Conservation (phyloP, 2,113 vertebrate genomes). For the Crocuta crocuta region DNA sequence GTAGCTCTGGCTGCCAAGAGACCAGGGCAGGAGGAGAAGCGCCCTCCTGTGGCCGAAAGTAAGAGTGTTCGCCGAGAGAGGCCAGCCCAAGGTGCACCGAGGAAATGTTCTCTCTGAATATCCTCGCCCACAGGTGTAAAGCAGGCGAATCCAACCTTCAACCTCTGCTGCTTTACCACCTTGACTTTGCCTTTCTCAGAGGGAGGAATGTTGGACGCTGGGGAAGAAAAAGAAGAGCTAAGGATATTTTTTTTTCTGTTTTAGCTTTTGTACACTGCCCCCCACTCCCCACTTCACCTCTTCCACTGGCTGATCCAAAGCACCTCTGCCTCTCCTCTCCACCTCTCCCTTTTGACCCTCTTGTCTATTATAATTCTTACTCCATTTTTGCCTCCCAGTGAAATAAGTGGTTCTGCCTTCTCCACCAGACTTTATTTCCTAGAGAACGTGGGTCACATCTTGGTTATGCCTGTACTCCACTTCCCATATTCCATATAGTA, state of each 20-base stretch:
- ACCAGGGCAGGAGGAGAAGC: not conserved
- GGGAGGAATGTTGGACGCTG: not conserved
- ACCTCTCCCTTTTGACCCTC: not conserved
- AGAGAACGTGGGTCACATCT: not conserved
- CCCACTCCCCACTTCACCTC: rapidly evolving
- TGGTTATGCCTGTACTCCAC: not conserved
- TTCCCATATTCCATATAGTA: not conserved
- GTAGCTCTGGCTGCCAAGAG: rapidly evolving
- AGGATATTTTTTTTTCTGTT: not conserved
- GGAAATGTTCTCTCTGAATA: not conserved
- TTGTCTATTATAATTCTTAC: not conserved
- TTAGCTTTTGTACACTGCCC: too few species aligned
- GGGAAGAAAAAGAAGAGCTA: not conserved
- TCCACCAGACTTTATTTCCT: not conserved
- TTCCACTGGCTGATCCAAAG: not conserved
- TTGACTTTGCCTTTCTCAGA: not conserved
- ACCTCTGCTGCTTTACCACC: not conserved
- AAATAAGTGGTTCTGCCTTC: not conserved
- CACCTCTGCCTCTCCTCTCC: too few species aligned
- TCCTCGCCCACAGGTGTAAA: too few species aligned
- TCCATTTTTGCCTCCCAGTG: not conserved
- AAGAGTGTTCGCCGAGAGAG: not conserved
- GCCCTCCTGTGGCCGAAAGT: conserved; percentile 27
- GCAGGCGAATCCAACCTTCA: not conserved
- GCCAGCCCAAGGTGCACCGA: rapidly evolving